Evolutionary conservation across 2,113 vertebrate genomes (phyloP).

Genomic region (Vireo altiloquus): DNA sequence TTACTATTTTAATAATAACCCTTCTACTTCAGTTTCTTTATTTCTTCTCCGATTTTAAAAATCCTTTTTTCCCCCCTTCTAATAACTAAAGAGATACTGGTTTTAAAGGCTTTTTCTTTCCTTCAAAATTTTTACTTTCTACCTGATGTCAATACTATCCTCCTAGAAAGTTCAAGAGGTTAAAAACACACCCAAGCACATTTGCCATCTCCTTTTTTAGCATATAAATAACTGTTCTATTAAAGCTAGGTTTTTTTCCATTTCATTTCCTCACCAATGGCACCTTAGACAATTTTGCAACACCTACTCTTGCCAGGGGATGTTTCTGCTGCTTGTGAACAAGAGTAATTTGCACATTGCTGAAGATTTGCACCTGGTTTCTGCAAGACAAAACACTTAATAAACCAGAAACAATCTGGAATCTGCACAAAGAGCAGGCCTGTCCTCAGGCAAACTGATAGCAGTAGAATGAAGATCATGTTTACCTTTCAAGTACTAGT

Average conservation of each 20-base stretch:
- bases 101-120: not conserved
- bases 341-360: slow-evolving; percentile 27
- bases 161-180: not conserved
- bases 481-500: not conserved
- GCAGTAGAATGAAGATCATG: not conserved
- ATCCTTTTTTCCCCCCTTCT: not conserved
- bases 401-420: not conserved
- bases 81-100: not conserved
- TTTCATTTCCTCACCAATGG: slow-evolving; percentile 22
- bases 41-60: not conserved
- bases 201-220: not conserved
- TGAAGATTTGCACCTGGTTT: not conserved
- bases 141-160: not conserved
- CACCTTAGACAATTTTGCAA: not conserved
- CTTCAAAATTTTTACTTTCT: not conserved
- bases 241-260: not conserved
- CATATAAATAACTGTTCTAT: not conserved
- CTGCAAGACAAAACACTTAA: not conserved
- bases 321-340: slow-evolving; percentile 23
- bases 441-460: not conserved
- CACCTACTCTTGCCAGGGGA: not conserved
- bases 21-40: not conserved
- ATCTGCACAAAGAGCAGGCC: not conserved
- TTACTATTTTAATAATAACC: not conserved
- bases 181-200: not conserved